Percentiles rank a stretch among this genome's conserved stretches.
These are phyloP conservation scores for Sinhomidia bicolor DNA, from an alignment of 2,888 invertebrate species.

Conservation along the genomic window DNA sequence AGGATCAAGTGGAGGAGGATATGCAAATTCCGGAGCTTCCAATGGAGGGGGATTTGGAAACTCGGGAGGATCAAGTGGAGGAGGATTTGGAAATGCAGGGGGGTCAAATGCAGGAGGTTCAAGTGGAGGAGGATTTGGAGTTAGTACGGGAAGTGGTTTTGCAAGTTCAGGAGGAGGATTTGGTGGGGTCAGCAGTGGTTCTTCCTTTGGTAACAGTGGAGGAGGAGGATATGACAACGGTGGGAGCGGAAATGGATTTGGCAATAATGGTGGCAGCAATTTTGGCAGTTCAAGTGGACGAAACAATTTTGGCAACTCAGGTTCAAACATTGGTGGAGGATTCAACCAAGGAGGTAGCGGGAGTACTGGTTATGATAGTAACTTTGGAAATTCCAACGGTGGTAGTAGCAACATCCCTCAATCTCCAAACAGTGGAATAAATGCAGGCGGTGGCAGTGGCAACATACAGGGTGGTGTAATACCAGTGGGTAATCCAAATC, in stretches of 20 bases:
- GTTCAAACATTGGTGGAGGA: background rate
- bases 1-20: background rate
- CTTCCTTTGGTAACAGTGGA: too few species aligned
- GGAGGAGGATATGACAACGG: background rate
- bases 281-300: background rate
- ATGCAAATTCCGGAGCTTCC: too few species aligned
- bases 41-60: slow-evolving; percentile 16
- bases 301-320: background rate
- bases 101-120: background rate
- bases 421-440: too few species aligned
- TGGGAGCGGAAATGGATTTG: background rate
- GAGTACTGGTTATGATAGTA: background rate
- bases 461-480: background rate
- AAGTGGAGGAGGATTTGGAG: background rate
- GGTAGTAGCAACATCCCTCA: background rate
- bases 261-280: background rate
- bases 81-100: background rate
- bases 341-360: background rate
- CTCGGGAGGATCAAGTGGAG: background rate
- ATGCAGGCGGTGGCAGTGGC: background rate
- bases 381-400: background rate
- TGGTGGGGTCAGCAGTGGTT: too few species aligned
- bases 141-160: background rate
- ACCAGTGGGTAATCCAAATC: slow-evolving; percentile 8
- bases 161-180: background rate